phyloP scores from a whole-genome alignment of 2,888 invertebrate species.

The Teleogryllus oceanicus region DNA sequence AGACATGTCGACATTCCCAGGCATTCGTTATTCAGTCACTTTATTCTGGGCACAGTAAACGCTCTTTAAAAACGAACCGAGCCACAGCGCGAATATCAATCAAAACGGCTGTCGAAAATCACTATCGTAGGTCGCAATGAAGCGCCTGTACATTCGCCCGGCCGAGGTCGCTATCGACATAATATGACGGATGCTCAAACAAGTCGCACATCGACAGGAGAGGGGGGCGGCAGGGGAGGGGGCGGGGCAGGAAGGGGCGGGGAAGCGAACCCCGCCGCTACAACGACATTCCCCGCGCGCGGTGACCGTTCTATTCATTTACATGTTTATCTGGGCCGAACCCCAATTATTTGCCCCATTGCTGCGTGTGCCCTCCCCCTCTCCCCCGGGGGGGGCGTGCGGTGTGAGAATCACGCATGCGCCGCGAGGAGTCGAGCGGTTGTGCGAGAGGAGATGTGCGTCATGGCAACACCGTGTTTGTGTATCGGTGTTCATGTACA shows the following conservation, averaged over 20 bases:
- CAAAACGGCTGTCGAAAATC: not conserved
- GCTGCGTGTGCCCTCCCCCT: not conserved
- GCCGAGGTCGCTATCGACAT: not conserved
- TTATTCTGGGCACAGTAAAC: not conserved
- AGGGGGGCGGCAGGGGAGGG: not conserved
- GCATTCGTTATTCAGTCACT: no score
- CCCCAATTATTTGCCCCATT: conserved; percentile 18
- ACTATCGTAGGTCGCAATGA: conserved; percentile 2
- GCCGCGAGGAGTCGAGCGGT: no score
- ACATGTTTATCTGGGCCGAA: not conserved
- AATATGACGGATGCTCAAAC: conserved; percentile 18
- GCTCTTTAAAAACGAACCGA: conserved; percentile 5
- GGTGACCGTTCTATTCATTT: conserved; percentile 9
- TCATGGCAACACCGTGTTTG: no score
- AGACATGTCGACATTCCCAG: no score
- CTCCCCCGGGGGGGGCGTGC: not conserved
- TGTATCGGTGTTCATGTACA: no score
- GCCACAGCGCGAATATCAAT: not conserved
- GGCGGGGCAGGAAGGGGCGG: not conserved
- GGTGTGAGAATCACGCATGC: no score
- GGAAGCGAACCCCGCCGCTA: not conserved
- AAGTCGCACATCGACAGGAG: not conserved
- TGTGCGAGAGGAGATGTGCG: no score
- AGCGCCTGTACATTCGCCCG: not conserved
- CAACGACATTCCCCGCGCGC: not conserved